Conservation (phyloP, 2,797 vertebrate genomes). For the Epinephelus awoara region DNA sequence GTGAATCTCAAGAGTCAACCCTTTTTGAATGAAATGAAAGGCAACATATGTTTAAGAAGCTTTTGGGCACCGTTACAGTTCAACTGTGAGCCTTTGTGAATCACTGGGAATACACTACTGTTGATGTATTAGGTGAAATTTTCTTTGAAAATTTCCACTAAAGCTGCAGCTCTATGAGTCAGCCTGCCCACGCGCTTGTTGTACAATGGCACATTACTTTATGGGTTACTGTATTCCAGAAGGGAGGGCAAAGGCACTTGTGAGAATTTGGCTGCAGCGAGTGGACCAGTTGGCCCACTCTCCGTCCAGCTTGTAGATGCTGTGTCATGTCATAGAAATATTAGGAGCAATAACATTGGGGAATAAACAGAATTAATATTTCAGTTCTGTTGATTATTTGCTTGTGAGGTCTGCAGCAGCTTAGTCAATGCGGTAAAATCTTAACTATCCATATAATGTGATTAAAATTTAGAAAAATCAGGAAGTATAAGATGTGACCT, state of each 20-base stretch:
- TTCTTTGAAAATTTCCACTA: slow-evolving; percentile 29
- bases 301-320: slow-evolving; percentile 44
- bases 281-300: slow-evolving; percentile 54
- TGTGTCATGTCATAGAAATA: slow-evolving; percentile 45
- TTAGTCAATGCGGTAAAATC: not conserved
- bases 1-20: slow-evolving; percentile 5
- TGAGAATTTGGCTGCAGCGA: slow-evolving; percentile 40
- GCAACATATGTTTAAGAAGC: slow-evolving; percentile 35
- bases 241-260: slow-evolving; percentile 31
- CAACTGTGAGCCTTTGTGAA: slow-evolving; percentile 46
- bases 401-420: not conserved
- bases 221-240: slow-evolving; percentile 45
- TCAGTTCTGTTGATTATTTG: slow-evolving; percentile 14
- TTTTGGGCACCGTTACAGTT: slow-evolving; percentile 17
- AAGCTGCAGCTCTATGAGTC: slow-evolving; percentile 61
- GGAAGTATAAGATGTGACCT: not conserved
- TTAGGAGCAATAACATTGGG: slow-evolving; percentile 16
- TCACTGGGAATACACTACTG: slow-evolving; percentile 33
- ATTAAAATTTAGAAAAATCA: not conserved
- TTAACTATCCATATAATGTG: too few species aligned
- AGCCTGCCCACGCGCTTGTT: slow-evolving; percentile 49
- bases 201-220: slow-evolving; percentile 37
- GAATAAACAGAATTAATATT: slow-evolving; percentile 11
- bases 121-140: slow-evolving; percentile 27
- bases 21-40: slow-evolving; percentile 39